Evolutionary conservation across 1,140 invertebrate genomes (phyloP).

Genomic region (Ceratina australensis): DNA sequence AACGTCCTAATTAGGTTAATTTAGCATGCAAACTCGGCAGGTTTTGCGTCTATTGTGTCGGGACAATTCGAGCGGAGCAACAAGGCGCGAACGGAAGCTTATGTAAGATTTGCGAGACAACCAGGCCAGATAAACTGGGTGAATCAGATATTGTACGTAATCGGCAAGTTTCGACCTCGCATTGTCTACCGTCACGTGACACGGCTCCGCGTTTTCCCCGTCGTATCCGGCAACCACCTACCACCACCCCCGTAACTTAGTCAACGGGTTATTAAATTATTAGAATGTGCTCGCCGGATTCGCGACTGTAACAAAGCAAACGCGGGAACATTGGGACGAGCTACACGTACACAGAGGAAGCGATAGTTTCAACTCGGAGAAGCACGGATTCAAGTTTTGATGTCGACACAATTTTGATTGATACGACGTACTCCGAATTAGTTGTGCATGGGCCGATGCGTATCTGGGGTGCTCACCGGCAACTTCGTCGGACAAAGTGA

Average conservation of each 20-base stretch:
- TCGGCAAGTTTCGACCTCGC: constrained; percentile 14
- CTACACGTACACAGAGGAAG: background rate
- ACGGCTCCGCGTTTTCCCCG: background rate
- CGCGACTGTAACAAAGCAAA: background rate
- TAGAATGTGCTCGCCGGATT: background rate
- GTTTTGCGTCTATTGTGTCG: constrained; percentile 11
- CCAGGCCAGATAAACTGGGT: constrained; percentile 21
- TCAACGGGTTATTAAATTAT: constrained; percentile 33
- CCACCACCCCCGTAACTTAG: background rate
- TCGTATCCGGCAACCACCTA: background rate
- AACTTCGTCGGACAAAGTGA: too few species aligned
- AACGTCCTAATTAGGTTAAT: constrained; percentile 8
- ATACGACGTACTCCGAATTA: background rate
- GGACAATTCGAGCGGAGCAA: background rate
- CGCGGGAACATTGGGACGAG: background rate
- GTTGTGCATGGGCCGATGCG: constrained; percentile 16
- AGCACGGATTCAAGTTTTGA: background rate
- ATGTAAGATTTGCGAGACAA: constrained; percentile 19
- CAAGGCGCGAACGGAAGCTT: constrained; percentile 22
- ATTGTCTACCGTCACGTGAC: constrained; percentile 12
- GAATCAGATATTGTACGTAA: constrained; percentile 33
- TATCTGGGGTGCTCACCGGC: constrained; percentile 14
- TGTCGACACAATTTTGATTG: background rate
- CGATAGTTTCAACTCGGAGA: background rate
- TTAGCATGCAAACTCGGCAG: constrained; percentile 3